Percentiles rank a stretch among this genome's conserved stretches.
Evolutionary conservation across 2,797 vertebrate genomes (phyloP).

Genomic region (Muscicapa striata): DNA sequence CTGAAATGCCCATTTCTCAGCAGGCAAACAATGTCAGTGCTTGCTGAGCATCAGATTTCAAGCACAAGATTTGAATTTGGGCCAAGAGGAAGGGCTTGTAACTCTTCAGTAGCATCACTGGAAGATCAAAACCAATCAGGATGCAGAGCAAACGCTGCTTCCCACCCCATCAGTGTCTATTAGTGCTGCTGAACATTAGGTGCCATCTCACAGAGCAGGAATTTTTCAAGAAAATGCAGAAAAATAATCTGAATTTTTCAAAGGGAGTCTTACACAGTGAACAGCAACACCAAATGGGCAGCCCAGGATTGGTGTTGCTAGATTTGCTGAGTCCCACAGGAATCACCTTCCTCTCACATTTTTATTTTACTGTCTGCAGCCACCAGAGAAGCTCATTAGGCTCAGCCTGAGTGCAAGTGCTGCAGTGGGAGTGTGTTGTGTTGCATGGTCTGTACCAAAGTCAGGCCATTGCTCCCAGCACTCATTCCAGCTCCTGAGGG

Average conservation of each 20-base stretch:
- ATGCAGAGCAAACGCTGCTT: not conserved
- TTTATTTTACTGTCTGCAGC: not conserved
- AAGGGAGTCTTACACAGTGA: not conserved
- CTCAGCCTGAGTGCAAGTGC: accelerated
- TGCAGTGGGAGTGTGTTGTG: accelerated
- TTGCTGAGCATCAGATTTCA: not conserved
- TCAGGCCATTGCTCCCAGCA: not conserved
- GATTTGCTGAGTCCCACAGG: not conserved
- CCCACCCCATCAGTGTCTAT: accelerated
- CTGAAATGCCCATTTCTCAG: not conserved
- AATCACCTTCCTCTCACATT: not conserved
- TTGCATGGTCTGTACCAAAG: not conserved
- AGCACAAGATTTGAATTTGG: not conserved
- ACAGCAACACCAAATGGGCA: not conserved
- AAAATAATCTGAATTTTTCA: not conserved
- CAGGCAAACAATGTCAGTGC: not conserved
- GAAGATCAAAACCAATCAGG: not conserved
- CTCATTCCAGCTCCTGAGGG: accelerated
- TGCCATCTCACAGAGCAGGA: not conserved
- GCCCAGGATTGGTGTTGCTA: not conserved
- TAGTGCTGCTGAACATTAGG: not conserved
- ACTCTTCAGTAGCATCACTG: not conserved
- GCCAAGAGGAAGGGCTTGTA: not conserved
- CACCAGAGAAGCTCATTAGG: not conserved
- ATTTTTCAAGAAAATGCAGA: not conserved